These are phyloP conservation scores for Erebia palarica DNA, from an alignment of 2,888 invertebrate species.

Conservation along the genomic window DNA sequence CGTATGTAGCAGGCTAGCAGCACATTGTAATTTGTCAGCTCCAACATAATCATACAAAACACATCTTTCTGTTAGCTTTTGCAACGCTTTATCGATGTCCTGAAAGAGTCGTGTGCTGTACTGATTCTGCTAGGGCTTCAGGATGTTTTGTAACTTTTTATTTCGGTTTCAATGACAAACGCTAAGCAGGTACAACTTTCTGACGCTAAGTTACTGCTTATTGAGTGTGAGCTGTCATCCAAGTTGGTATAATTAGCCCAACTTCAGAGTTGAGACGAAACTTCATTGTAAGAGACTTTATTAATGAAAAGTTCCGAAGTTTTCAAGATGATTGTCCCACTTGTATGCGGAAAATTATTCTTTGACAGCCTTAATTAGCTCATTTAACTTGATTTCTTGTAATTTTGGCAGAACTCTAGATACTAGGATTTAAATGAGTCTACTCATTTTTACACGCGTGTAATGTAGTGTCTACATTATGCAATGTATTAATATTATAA, in stretches of 20 bases:
- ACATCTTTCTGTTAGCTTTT: no score
- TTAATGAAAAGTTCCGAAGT: slow-evolving; percentile 34
- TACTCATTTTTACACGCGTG: background rate
- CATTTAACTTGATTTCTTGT: background rate
- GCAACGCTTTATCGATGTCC: no score
- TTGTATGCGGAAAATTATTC: slow-evolving; percentile 15
- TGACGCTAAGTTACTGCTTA: background rate
- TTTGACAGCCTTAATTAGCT: slow-evolving; percentile 17
- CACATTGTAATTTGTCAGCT: no score
- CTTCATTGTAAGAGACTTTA: slow-evolving; percentile 36
- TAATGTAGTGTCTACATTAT: background rate
- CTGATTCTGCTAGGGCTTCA: no score
- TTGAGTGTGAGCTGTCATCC: slow-evolving; percentile 6
- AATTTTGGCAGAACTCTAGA: background rate
- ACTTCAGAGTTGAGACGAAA: slow-evolving; percentile 27
- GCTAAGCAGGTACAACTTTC: background rate
- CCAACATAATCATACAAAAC: no score
- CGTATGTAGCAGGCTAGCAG: no score
- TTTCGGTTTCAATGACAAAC: background rate
- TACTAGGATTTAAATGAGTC: background rate
- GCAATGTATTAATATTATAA: no score
- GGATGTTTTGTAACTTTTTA: no score
- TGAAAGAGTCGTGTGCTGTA: no score
- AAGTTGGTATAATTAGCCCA: slow-evolving; percentile 31
- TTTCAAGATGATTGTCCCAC: slow-evolving; percentile 32